Evolutionary conservation across 1,140 invertebrate genomes (phyloP), one percentile per base, ranked within the genome.

Genomic region (Megalonaias nervosa): DNA sequence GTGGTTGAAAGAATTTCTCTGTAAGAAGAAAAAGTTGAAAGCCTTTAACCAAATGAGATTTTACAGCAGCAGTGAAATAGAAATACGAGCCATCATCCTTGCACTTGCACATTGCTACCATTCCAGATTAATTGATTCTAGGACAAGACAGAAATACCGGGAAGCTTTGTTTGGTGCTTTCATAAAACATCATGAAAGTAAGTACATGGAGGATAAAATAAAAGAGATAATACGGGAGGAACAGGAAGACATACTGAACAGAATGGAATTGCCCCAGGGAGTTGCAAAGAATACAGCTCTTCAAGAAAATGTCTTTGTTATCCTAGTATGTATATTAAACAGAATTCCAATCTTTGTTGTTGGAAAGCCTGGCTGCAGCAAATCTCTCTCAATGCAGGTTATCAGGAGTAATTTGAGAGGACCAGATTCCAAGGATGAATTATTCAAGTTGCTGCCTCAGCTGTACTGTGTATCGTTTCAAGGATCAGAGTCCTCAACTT

Each of bases 301-400:
- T 38, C 77, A 79, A 62, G 86, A 87, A 68, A 87, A 87, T 67
- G 69, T 87, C 17, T 87, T 87, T 59, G 80, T 87, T 75, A 87
- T 87, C 71, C 65, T 87, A 16, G 71, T 87, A 21, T 87, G 86
- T 60, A 87, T 87, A 57, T 74, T 82, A 58, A 55, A 80, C 16
- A 38, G 82, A 15, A 86, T 87, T 26, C 85, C 86, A 1, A 65
- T 87, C 11, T 87, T 87, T 69, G 76, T 86, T 21, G 81, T 86
- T 55, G 85, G 85, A 16, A 61, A 61, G 16, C 16, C 60, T 19
- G 17, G 60, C 26, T 31, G 26, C 4, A 31, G 26, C 26, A 31
- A 31, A 4, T 31, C 26, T 31, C 26, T 31, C 26, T 31, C 26
- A 31, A 31, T 31, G 26, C 26, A 31, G 4, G 26, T 31, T 31